Percentiles rank a stretch among this genome's conserved stretches.
These are phyloP conservation scores for Perca fluviatilis DNA, from an alignment of 2,113 vertebrate genomes.

Conservation along the genomic window DNA sequence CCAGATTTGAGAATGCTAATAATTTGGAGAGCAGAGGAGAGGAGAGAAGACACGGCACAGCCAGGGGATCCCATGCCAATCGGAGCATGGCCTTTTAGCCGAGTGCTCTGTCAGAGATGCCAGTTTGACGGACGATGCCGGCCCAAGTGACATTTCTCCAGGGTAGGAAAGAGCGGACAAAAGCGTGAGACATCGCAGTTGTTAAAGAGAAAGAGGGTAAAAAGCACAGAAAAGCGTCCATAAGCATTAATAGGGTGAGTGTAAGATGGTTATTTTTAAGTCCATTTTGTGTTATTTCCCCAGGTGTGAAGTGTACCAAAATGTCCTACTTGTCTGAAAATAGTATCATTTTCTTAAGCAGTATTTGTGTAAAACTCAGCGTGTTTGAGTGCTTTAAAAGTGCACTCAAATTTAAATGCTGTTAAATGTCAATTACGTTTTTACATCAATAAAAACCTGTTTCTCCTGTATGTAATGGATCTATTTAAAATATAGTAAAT, in stretches of 20 bases:
- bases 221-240: constrained; percentile 33
- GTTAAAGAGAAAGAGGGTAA: constrained; percentile 55
- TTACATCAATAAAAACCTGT: not conserved
- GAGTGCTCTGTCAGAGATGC: constrained; percentile 76
- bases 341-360: constrained; percentile 9
- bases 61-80: constrained; percentile 79
- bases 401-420: not conserved
- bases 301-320: constrained; percentile 15
- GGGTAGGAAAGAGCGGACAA: constrained; percentile 57
- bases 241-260: constrained; percentile 23
- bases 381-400: constrained; percentile 9
- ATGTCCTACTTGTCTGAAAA: not conserved
- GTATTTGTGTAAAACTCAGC: not conserved
- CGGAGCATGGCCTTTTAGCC: constrained; percentile 82
- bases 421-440: not conserved
- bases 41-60: constrained; percentile 59
- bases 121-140: constrained; percentile 80
- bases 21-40: constrained; percentile 32
- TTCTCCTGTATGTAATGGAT: not conserved
- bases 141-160: constrained; percentile 81
- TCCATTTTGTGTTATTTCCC: constrained; percentile 39
- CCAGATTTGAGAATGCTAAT: constrained; percentile 44
- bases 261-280: constrained; percentile 31
- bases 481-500: not conserved
- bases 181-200: constrained; percentile 56